phyloP scores from a whole-genome alignment of 37 sponge, comb jelly and placozoan species.

The Crambe crambe region DNA sequence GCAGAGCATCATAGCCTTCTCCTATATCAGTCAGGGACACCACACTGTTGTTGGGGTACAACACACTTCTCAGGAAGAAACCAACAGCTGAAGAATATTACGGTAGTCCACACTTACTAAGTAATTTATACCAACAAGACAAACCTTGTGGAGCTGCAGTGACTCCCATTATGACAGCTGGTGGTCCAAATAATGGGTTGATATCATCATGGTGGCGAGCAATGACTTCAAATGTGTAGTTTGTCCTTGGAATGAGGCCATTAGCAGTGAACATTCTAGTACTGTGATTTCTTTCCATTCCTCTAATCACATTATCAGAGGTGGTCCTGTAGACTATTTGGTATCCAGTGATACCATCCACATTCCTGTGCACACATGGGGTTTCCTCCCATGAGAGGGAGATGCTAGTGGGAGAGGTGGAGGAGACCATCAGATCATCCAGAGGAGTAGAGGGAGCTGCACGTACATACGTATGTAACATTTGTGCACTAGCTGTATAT shows the following conservation, averaged over 20 bases:
- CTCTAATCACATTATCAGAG: neutral
- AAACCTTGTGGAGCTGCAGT: too few species aligned
- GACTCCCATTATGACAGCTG: neutral
- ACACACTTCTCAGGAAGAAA: neutral
- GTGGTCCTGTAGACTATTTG: too few species aligned
- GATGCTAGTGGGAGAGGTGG: neutral
- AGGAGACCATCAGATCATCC: neutral
- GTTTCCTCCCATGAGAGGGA: too few species aligned
- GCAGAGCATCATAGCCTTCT: neutral
- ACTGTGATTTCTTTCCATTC: neutral
- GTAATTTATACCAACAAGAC: neutral
- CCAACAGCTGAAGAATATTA: neutral
- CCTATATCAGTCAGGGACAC: slow-evolving; percentile 30
- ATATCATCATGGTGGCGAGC: too few species aligned
- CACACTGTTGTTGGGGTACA: slow-evolving; percentile 17
- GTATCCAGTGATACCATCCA: too few species aligned
- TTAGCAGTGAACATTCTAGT: neutral
- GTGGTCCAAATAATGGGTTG: too few species aligned
- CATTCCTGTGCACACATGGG: slow-evolving; percentile 10
- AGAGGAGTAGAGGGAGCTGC: slow-evolving; percentile 18
- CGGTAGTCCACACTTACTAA: too few species aligned
- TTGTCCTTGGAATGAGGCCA: slow-evolving; percentile 17
- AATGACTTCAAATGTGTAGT: too few species aligned
- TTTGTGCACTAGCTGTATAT: neutral
- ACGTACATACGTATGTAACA: too few species aligned